Conservation (phyloP, 2,888 invertebrate genomes). For the Erynnis tages region DNA sequence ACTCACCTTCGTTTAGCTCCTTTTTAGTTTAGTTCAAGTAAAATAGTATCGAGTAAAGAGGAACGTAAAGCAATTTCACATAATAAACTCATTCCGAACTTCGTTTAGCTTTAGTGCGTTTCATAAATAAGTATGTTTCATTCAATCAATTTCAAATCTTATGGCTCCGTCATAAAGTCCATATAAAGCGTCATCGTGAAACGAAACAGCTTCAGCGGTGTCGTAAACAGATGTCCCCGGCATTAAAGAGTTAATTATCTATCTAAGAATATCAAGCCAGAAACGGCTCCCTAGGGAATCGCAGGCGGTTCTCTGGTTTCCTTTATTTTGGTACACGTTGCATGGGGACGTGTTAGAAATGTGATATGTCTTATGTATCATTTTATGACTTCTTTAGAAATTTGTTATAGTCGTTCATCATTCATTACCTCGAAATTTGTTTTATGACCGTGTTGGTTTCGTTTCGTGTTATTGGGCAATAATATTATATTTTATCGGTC, state of each 20-base stretch:
- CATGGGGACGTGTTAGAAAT: slow-evolving; percentile 11
- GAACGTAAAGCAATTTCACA: background rate
- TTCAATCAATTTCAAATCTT: slow-evolving; percentile 12
- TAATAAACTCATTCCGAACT: background rate
- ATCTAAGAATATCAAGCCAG: slow-evolving; percentile 62
- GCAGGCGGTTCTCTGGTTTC: slow-evolving; percentile 37
- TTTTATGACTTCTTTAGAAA: slow-evolving; percentile 4
- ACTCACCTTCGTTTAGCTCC: background rate
- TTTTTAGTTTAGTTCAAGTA: too few relatives aligned
- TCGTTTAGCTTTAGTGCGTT: background rate
- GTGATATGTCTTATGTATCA: slow-evolving; percentile 13
- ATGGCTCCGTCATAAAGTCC: background rate
- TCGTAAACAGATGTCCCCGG: slow-evolving; percentile 71
- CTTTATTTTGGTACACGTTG: slow-evolving; percentile 40
- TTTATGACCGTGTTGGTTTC: background rate
- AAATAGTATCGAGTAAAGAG: background rate
- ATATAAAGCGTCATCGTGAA: background rate
- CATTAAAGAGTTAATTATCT: slow-evolving; percentile 77
- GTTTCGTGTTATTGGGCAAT: background rate
- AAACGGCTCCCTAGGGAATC: slow-evolving; percentile 72
- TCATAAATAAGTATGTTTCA: too few relatives aligned
- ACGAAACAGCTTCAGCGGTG: slow-evolving; percentile 27
- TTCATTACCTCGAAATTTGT: background rate
- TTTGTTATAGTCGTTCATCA: background rate
- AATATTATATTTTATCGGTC: background rate